Percentiles rank a stretch among this genome's conserved stretches.
Conservation (phyloP, 2,113 vertebrate genomes). For the Anarhynchus alexandrinus region DNA sequence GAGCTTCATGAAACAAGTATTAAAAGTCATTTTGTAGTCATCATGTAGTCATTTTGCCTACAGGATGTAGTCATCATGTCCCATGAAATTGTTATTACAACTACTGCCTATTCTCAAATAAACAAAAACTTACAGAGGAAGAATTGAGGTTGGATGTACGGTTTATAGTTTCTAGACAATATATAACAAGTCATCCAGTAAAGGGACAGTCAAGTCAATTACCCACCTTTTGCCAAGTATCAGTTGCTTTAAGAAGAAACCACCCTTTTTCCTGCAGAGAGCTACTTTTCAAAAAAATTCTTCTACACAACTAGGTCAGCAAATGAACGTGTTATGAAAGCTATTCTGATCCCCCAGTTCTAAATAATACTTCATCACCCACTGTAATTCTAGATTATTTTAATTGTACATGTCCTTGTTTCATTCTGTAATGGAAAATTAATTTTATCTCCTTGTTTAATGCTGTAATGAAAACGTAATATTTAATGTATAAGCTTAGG, state of each 20-base stretch:
- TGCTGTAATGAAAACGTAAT: background rate
- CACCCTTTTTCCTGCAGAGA: background rate
- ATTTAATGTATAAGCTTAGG: background rate
- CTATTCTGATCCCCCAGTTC: background rate
- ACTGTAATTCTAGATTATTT: background rate
- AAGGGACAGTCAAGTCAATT: background rate
- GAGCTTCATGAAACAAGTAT: fast-evolving
- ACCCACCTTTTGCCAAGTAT: background rate
- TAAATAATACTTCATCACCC: background rate
- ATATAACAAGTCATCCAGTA: background rate
- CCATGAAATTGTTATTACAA: background rate
- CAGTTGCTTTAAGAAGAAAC: background rate
- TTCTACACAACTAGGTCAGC: background rate
- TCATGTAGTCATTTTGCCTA: background rate
- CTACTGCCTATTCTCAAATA: background rate
- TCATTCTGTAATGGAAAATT: background rate
- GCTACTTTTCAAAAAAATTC: background rate
- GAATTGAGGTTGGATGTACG: background rate
- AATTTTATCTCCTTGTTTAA: background rate
- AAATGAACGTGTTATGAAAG: background rate
- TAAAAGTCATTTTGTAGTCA: background rate
- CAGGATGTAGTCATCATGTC: background rate
- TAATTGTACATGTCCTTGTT: background rate
- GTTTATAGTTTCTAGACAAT: background rate
- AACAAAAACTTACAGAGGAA: background rate